phyloP scores from a whole-genome alignment of 2,888 invertebrate species.

The Synanthedon formicaeformis region DNA sequence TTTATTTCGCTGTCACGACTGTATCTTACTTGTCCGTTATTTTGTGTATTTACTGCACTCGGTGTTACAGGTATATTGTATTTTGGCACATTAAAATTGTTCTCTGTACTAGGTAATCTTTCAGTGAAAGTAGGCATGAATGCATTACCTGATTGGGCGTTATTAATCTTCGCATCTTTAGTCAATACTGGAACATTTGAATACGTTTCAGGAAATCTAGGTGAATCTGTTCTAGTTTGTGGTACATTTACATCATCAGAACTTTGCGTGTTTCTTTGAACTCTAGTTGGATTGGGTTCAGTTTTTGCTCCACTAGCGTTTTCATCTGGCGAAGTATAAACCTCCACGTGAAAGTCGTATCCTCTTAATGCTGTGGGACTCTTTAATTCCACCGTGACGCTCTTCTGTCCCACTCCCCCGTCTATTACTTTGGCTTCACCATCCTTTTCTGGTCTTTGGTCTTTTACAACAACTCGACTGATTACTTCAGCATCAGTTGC shows the following conservation, averaged over 20 bases:
- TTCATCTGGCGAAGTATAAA: constrained; percentile 23
- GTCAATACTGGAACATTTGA: background rate
- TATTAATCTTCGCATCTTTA: background rate
- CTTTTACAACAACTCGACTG: constrained; percentile 34
- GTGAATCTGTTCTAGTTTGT: background rate
- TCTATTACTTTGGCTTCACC: constrained; percentile 43
- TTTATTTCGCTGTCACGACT: background rate
- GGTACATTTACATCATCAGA: background rate
- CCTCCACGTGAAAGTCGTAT: constrained; percentile 42
- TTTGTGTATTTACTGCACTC: background rate
- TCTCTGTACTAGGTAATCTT: background rate
- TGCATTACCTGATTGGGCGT: background rate
- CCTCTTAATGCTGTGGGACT: constrained; percentile 53
- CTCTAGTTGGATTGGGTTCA: background rate
- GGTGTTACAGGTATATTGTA: background rate
- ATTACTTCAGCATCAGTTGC: constrained; percentile 37
- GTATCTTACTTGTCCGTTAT: background rate
- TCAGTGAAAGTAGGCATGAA: background rate
- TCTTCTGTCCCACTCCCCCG: constrained; percentile 45
- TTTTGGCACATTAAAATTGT: background rate
- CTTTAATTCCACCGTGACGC: constrained; percentile 46
- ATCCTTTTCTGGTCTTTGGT: constrained; percentile 45
- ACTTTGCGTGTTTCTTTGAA: background rate
- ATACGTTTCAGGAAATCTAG: background rate
- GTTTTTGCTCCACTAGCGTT: background rate